phyloP scores from a whole-genome alignment of 2,113 vertebrate genomes.

The Ginglymostoma cirratum region DNA sequence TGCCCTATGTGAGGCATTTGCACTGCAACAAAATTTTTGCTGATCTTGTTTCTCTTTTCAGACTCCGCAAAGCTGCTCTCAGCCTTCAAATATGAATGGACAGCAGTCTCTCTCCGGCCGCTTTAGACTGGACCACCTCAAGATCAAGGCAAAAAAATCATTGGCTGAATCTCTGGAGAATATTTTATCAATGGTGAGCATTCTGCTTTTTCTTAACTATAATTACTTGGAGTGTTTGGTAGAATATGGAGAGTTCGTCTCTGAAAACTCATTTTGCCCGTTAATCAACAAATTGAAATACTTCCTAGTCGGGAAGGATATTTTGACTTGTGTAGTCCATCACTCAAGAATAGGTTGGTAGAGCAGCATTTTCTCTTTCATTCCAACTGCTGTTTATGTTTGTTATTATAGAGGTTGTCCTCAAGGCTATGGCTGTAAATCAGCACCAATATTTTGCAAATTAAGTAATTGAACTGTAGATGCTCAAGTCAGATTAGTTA shows the following conservation, averaged over 20 bases:
- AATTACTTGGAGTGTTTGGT: neutral
- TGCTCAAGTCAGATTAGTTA: neutral
- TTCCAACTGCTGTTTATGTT: neutral
- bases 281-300: neutral
- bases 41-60: constrained; percentile 40
- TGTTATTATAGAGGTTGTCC: neutral
- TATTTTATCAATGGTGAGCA: constrained; percentile 52
- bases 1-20: neutral
- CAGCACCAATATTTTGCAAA: neutral
- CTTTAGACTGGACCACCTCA: constrained; percentile 79
- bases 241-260: neutral
- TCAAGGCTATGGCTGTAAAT: neutral
- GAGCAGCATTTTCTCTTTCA: neutral
- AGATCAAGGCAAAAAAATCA: constrained; percentile 82
- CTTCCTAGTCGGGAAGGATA: neutral
- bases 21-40: neutral
- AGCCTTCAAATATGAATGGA: constrained; percentile 56
- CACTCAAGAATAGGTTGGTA: neutral
- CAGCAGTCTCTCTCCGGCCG: constrained; percentile 64
- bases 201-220: neutral
- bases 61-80: constrained; percentile 50
- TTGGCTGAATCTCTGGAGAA: constrained; percentile 87
- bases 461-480: neutral
- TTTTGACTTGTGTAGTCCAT: neutral
- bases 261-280: neutral